phyloP scores from a whole-genome alignment of 2,797 vertebrate genomes.

The Hyperoplus immaculatus region DNA sequence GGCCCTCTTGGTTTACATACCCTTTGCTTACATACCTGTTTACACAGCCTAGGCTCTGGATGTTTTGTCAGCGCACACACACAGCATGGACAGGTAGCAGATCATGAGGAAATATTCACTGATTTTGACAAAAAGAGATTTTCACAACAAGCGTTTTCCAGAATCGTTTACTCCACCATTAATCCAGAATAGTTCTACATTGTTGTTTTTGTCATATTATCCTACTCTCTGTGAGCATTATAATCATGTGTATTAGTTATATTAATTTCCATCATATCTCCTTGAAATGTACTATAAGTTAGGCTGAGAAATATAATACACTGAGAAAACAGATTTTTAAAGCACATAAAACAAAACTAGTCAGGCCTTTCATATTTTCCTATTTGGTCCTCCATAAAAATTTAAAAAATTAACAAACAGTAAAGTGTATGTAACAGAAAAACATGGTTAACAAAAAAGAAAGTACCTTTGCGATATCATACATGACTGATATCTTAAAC shows the following conservation, averaged over 20 bases:
- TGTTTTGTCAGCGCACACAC: too few species aligned
- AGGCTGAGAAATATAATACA: background rate
- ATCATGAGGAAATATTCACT: too few species aligned
- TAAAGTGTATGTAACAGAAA: background rate
- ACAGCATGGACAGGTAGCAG: too few species aligned
- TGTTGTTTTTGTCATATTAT: background rate
- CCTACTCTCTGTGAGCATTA: background rate
- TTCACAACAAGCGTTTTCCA: too few species aligned
- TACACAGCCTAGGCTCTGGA: too few species aligned
- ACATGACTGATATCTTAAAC: constrained; percentile 97
- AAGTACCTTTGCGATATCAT: constrained; percentile 95
- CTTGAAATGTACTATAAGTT: background rate
- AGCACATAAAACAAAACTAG: background rate
- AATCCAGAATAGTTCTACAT: too few species aligned
- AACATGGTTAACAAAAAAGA: background rate
- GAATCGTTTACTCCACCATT: too few species aligned
- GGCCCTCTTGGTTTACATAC: too few species aligned
- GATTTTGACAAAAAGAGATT: too few species aligned
- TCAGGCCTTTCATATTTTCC: background rate
- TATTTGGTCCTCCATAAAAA: background rate
- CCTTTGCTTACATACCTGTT: too few species aligned
- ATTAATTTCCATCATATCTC: too few species aligned
- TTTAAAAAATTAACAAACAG: background rate
- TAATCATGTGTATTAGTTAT: too few species aligned
- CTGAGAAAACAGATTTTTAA: background rate